Evolutionary conservation across 2,888 invertebrate genomes (phyloP), one percentile per base, ranked within the genome.

Genomic region (Omphaloscelis lunosa): DNA sequence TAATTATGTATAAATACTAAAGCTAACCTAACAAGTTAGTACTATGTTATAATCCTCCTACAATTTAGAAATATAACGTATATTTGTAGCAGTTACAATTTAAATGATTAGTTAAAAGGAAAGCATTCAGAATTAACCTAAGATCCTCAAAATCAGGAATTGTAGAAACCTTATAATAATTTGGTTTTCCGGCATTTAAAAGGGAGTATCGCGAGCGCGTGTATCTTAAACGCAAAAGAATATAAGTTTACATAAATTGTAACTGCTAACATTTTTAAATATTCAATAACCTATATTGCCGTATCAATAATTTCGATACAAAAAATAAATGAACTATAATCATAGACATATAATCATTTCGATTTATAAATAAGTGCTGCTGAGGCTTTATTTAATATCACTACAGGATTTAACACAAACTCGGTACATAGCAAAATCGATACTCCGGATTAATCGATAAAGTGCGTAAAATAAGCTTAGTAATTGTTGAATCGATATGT

Each of bases 1-100:
- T 83, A 86, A 87, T 82, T 75, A 86, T 82, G 62, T 86, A 89
- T 87, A 89, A 86, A 89, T 82, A 89, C 77, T 88, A 87, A 78
- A 82, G n/a, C 72, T 88, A 89, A 86, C 81, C 85, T 88, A 88
- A 84, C 69, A 78, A 80, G 88, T 88, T 89, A 89, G 86, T 88
- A 83, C 75, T 87, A 86, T 63, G 63, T 80, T 81, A 83, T 86
- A 81, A 88, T 81, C 76, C 29, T 83, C 83, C 70, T 88, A 88
- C 67, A 86, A 88, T 87, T 83, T 88, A 85, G 80, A 87, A 74
- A 86, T 86, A 80, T 78, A 88, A 82, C 75, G 68, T 85, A 78
- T 62, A 66, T 58, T 39, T 75, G 23, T 72, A 86, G 70, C 77
- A 84, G 79, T 77, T 83, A 79, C 58, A 86, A 86, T 79, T 72